phyloP scores from a whole-genome alignment of 2,113 vertebrate genomes.

The Isurus oxyrinchus region DNA sequence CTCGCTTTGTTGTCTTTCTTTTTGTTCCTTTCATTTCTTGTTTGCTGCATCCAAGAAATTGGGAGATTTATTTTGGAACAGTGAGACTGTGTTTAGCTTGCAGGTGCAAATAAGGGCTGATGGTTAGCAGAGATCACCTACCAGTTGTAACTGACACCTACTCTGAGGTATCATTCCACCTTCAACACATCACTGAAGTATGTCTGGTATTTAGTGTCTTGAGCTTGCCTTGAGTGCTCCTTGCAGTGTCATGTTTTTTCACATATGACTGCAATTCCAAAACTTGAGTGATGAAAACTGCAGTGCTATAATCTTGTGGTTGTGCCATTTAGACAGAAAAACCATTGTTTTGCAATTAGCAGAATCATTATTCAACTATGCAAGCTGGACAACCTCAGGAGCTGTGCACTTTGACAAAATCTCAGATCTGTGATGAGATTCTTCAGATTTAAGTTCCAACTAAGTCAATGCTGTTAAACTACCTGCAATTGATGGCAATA shows the following conservation, averaged over 20 bases:
- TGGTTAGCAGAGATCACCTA: conserved; percentile 25
- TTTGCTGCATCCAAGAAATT: conserved; percentile 22
- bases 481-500: neutral
- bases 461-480: neutral
- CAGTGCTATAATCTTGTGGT: conserved; percentile 41
- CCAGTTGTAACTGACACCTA: conserved; percentile 39
- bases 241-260: conserved; percentile 57
- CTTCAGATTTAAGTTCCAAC: conserved; percentile 6
- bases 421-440: conserved; percentile 48
- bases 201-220: conserved; percentile 49
- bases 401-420: conserved; percentile 41
- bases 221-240: conserved; percentile 39
- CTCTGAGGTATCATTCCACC: conserved; percentile 34
- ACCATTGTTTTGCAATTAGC: conserved; percentile 48
- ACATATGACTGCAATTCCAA: conserved; percentile 52
- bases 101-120: conserved; percentile 38
- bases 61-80: conserved; percentile 34
- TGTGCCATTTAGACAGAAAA: conserved; percentile 44
- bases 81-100: conserved; percentile 16
- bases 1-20: neutral
- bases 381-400: conserved; percentile 45
- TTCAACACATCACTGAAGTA: conserved; percentile 45
- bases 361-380: conserved; percentile 50
- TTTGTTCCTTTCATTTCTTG: neutral
- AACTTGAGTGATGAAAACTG: conserved; percentile 49